These are phyloP conservation scores for Irena cyanogastra DNA, from an alignment of 2,113 vertebrate genomes.

Conservation along the genomic window DNA sequence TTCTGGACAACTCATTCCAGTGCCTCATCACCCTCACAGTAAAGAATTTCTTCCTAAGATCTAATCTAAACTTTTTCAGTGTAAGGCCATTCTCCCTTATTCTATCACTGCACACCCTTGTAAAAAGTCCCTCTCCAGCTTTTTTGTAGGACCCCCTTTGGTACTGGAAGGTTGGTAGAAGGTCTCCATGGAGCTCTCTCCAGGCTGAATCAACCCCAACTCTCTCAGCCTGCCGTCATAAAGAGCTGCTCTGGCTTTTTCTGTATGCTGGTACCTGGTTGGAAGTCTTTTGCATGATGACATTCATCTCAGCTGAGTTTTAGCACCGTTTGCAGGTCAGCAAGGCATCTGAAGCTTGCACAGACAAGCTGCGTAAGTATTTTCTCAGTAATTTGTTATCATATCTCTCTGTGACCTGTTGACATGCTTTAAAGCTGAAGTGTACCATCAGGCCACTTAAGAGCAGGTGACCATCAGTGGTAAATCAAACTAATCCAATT, in stretches of 20 bases:
- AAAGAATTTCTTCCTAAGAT: neutral
- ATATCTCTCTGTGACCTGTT: neutral
- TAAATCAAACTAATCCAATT: neutral
- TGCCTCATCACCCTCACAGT: neutral
- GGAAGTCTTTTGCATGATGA: neutral
- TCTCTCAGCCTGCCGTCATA: neutral
- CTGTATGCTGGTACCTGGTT: neutral
- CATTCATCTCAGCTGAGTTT: neutral
- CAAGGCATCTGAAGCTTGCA: neutral
- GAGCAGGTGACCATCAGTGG: neutral
- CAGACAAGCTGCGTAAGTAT: neutral
- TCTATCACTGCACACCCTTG: accelerated
- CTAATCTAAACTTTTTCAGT: neutral
- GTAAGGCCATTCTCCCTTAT: neutral
- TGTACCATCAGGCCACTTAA: neutral
- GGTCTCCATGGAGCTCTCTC: neutral
- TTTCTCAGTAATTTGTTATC: neutral
- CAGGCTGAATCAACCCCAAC: neutral
- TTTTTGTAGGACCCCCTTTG: neutral
- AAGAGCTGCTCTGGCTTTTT: neutral
- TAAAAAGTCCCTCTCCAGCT: neutral
- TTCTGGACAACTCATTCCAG: neutral
- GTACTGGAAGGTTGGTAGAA: neutral
- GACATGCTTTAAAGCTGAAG: neutral
- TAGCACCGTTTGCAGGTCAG: neutral